Base-by-base conservation (phyloP, 2,797 vertebrate species). In the Karalla daura region DNA sequence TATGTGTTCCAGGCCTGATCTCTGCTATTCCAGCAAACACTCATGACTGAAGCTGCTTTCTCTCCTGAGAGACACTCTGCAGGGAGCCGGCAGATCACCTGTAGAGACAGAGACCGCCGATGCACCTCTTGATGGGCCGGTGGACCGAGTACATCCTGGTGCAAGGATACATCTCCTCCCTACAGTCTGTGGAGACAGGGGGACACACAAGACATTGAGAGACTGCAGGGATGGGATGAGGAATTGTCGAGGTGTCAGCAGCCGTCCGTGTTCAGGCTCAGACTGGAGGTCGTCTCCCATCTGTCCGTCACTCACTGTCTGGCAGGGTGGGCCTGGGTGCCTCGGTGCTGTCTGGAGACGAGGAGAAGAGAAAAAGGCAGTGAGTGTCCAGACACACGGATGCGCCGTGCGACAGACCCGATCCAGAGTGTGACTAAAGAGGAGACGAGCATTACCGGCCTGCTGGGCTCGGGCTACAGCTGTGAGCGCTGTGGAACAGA, bases 61-160 rank as follows among this genome's bases (percentile, higher is more conserved):
- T 44, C 18, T 37, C 3, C 7, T 33, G 3, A 33, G 64, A 18
- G 28, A 21, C 4, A 25, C n/a, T 44, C 28, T 64, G 40, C 32
- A 49, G 24, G 12, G 46, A 23, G 14, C 37, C n/a, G 9, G 50
- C 37, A 36, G 27, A 35, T 77, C 85, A 95, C 94, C 93, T 94
- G 88, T 94, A 94, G 69, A 94, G 49, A 69, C 94, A 95, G 18
- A 91, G 66, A 18, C 37, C 72, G 1, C 91, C 86, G 12, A 94
- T 69, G 61, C 91, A 94, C 76, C 54, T 91, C 88, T 92, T 95
- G 43, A 85, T 71, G 18, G 94, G 94, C 47, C 66, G 88, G 68
- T 94, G 92, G 45, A 95, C 92, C 0, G 94, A 94, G 86, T 95
- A 94, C 92, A 95, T 93, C 89, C 94, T 91, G 80, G 94, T 95